Evolutionary conservation across 2,888 invertebrate genomes (phyloP).

Genomic region (Hypomecis punctinalis): DNA sequence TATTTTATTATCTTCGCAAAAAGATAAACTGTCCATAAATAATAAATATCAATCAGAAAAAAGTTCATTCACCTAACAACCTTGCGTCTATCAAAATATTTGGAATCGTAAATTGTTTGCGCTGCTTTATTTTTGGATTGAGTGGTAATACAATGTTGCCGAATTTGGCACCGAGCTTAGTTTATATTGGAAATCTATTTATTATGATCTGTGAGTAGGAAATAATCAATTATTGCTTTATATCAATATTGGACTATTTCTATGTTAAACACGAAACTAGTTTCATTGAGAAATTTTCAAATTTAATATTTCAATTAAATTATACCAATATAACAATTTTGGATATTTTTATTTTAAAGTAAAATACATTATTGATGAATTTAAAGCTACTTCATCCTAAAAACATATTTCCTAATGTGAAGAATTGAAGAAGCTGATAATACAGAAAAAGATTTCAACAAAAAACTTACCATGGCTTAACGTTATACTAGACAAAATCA

Average conservation of each 20-base stretch:
- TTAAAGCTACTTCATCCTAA: no score
- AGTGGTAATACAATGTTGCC: conserved; percentile 49
- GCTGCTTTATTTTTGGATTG: conserved; percentile 51
- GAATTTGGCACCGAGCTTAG: conserved; percentile 24
- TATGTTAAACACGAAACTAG: no score
- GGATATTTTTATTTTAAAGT: no score
- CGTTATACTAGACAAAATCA: not conserved
- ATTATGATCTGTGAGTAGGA: conserved; percentile 6
- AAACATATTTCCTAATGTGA: no score
- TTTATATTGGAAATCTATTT: conserved; percentile 4
- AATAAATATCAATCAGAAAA: conserved; percentile 21
- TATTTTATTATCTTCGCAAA: not conserved
- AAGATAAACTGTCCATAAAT: conserved; percentile 5
- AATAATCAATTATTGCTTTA: not conserved
- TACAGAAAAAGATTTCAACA: no score
- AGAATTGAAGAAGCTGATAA: no score
- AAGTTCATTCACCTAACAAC: conserved; percentile 61
- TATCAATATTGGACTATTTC: no score
- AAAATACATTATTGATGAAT: no score
- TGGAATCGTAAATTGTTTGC: conserved; percentile 49
- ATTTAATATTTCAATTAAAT: no score
- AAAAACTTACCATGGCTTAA: conserved; percentile 1
- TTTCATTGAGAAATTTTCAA: no score
- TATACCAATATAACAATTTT: no score
- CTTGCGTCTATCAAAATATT: conserved; percentile 55